Conservation (phyloP, 2,888 invertebrate genomes). For the Drosophila pegasa region DNA sequence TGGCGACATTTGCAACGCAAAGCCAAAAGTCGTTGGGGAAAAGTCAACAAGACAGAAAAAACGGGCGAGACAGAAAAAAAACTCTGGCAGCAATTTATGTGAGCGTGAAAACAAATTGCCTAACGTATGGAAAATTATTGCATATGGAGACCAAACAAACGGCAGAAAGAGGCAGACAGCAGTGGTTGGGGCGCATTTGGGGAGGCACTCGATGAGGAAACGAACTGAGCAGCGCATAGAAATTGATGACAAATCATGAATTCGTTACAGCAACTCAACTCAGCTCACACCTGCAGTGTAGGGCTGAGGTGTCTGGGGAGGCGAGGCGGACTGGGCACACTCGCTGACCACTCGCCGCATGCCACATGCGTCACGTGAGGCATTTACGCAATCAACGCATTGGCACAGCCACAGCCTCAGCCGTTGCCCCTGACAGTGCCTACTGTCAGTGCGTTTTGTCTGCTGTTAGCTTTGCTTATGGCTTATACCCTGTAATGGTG, state of each 20-base stretch:
- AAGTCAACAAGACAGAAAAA: slow-evolving; percentile 38
- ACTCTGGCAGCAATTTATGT: slow-evolving; percentile 62
- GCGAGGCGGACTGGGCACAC: slow-evolving; percentile 23
- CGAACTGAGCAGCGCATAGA: slow-evolving; percentile 35
- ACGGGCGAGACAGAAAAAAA: slow-evolving; percentile 2
- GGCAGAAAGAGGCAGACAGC: not conserved
- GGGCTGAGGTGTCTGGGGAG: not conserved
- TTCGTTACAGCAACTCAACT: slow-evolving; percentile 53
- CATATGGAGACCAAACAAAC: slow-evolving; percentile 43
- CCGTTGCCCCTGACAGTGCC: slow-evolving; percentile 42
- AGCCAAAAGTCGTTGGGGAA: slow-evolving; percentile 35
- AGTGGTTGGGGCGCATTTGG: not conserved
- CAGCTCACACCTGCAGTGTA: slow-evolving; percentile 2
- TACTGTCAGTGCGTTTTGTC: slow-evolving; percentile 14
- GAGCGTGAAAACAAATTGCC: slow-evolving; percentile 74
- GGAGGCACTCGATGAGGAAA: not conserved
- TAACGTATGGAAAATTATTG: slow-evolving; percentile 73
- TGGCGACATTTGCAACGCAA: slow-evolving; percentile 55
- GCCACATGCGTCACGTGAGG: slow-evolving; percentile 66
- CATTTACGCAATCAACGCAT: slow-evolving; percentile 64
- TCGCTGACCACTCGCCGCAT: slow-evolving; percentile 46
- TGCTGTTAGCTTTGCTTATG: slow-evolving; percentile 15
- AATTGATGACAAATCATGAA: slow-evolving; percentile 73
- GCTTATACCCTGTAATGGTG: slow-evolving; percentile 24
- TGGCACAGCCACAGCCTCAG: slow-evolving; percentile 1